Evolutionary conservation across 2,888 invertebrate species (phyloP).

Genomic region (Ernsta delagoae): DNA sequence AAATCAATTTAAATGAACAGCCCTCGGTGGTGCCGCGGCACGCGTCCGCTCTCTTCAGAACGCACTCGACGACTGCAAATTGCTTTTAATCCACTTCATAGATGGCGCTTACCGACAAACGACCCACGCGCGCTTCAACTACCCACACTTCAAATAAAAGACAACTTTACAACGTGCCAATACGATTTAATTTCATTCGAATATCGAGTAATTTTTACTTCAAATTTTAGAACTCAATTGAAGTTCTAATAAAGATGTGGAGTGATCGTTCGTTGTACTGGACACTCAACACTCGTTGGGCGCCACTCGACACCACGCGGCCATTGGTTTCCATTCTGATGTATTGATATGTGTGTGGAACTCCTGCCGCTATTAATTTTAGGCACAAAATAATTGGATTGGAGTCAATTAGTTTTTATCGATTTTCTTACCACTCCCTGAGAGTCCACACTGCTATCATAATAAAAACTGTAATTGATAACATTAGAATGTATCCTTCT

Average conservation of each 20-base stretch:
- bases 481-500: no score
- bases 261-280: slow-evolving; percentile 64
- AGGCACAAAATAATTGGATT: slow-evolving; percentile 39
- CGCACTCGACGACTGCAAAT: slow-evolving; percentile 71
- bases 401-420: slow-evolving; percentile 22
- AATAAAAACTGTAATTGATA: no score
- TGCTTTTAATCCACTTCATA: slow-evolving; percentile 77
- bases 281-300: slow-evolving; percentile 50
- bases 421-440: neutral
- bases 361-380: slow-evolving; percentile 34
- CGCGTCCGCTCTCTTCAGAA: slow-evolving; percentile 58
- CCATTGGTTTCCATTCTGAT: slow-evolving; percentile 33
- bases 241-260: slow-evolving; percentile 58
- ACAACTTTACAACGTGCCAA: slow-evolving; percentile 17
- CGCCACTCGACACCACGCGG: slow-evolving; percentile 31
- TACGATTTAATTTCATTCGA: slow-evolving; percentile 39
- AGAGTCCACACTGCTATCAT: no score
- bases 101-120: slow-evolving; percentile 67
- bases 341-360: slow-evolving; percentile 30
- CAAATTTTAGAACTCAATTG: slow-evolving; percentile 61
- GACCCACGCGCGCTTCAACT: slow-evolving; percentile 46
- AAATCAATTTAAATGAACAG: slow-evolving; percentile 33
- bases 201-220: slow-evolving; percentile 39
- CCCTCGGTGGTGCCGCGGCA: slow-evolving; percentile 41
- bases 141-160: slow-evolving; percentile 22